phyloP scores from a whole-genome alignment of 1,140 invertebrate genomes.

The Sipha flava region DNA sequence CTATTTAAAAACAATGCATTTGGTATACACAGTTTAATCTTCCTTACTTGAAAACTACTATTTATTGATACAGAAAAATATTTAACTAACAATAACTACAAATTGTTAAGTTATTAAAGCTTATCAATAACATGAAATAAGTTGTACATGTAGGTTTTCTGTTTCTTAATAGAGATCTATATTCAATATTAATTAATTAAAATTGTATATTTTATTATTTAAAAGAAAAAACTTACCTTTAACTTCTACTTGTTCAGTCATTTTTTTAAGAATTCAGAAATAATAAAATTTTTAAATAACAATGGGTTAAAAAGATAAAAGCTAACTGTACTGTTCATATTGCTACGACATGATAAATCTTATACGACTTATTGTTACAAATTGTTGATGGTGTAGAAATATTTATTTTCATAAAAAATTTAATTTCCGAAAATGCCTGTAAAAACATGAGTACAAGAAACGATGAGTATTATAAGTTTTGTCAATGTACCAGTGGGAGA shows the following conservation, averaged over 20 bases:
- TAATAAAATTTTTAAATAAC: neutral
- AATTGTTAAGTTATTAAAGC: too few species aligned
- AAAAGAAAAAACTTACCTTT: neutral
- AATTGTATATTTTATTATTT: neutral
- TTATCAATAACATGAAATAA: too few species aligned
- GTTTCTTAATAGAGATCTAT: too few species aligned
- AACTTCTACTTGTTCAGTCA: conserved; percentile 29
- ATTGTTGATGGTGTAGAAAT: too few species aligned
- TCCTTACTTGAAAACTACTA: too few species aligned
- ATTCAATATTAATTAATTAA: too few species aligned
- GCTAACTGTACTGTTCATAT: neutral
- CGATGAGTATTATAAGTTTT: neutral
- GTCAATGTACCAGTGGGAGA: neutral
- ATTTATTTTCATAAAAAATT: too few species aligned
- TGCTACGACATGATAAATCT: neutral
- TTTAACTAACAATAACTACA: too few species aligned
- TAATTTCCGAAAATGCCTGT: neutral
- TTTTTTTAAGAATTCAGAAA: neutral
- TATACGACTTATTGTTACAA: neutral
- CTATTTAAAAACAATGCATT: too few species aligned
- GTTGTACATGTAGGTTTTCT: too few species aligned
- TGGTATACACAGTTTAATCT: too few species aligned
- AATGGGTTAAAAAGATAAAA: neutral
- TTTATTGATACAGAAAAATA: too few species aligned
- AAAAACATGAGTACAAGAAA: neutral